phyloP scores from a whole-genome alignment of 2,797 vertebrate genomes.

The Rhadinocentrus ornatus region DNA sequence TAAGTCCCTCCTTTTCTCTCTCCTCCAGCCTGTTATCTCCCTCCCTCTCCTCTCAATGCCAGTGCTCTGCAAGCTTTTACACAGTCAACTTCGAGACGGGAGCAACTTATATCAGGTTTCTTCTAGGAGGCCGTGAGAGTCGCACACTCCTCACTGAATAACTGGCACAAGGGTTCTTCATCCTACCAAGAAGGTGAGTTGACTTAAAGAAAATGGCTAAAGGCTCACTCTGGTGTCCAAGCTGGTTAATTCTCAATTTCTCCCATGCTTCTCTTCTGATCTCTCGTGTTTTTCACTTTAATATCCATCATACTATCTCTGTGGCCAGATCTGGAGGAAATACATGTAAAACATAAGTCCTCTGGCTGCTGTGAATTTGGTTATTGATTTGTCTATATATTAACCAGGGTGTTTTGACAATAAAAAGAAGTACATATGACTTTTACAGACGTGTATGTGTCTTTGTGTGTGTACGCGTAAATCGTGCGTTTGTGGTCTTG shows the following conservation, averaged over 20 bases:
- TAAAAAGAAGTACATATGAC: slow-evolving; percentile 1
- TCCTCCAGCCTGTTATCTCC: slow-evolving; percentile 12
- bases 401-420: background rate
- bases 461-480: background rate
- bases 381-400: background rate
- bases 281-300: background rate
- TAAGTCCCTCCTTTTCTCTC: slow-evolving; percentile 53
- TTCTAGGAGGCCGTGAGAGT: slow-evolving; percentile 20
- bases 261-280: slow-evolving; percentile 5
- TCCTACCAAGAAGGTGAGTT: slow-evolving; percentile 44
- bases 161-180: background rate
- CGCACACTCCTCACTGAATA: slow-evolving; percentile 7
- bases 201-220: slow-evolving; percentile 9
- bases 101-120: slow-evolving; percentile 44
- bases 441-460: background rate
- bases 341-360: slow-evolving; percentile 19
- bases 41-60: slow-evolving; percentile 24
- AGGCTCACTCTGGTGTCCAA: background rate
- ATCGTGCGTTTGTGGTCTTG: no score
- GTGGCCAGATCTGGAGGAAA: background rate
- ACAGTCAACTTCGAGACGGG: slow-evolving; percentile 39
- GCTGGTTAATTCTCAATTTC: background rate
- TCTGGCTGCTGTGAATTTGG: background rate
- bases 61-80: slow-evolving; percentile 14
- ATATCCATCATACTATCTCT: background rate